These are phyloP conservation scores for Aphelinus certus DNA, from an alignment of 1,140 invertebrate genomes.

Conservation along the genomic window DNA sequence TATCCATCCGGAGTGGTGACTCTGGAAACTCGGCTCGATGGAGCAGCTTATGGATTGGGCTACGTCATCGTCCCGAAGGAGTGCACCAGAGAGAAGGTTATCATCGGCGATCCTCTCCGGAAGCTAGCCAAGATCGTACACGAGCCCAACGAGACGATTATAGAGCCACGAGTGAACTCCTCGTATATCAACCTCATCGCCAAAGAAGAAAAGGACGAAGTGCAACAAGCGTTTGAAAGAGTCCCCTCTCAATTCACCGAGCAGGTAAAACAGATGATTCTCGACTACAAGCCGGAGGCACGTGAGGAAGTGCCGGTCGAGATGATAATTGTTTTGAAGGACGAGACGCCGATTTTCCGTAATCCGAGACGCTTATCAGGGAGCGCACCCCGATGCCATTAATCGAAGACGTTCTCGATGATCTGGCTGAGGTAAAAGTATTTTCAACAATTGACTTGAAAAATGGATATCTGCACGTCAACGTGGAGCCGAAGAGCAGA, in stretches of 20 bases:
- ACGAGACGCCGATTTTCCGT: conserved; percentile 33
- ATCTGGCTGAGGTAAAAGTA: conserved; percentile 47
- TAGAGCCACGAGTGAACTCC: not conserved
- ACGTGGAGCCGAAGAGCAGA: conserved; percentile 19
- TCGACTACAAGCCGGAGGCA: not conserved
- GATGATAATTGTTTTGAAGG: conserved; percentile 1
- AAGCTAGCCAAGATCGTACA: not conserved
- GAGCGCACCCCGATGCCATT: conserved; percentile 63
- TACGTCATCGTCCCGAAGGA: not conserved
- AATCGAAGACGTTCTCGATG: conserved; percentile 61
- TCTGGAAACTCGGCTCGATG: not conserved
- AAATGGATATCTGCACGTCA: conserved; percentile 39
- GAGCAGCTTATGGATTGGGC: not conserved
- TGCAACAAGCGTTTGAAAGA: not conserved
- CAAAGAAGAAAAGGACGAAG: not conserved
- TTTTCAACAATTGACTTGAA: conserved; percentile 44
- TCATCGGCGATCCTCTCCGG: not conserved
- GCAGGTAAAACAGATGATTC: not conserved
- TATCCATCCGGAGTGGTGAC: not conserved
- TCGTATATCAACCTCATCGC: not conserved
- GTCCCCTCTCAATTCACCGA: not conserved
- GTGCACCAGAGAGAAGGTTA: not conserved
- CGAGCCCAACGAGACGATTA: not conserved
- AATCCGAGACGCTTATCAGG: conserved; percentile 39
- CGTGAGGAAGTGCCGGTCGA: not conserved